Evolutionary conservation across 2,113 vertebrate species (phyloP).

Genomic region (Zapus hudsonius): DNA sequence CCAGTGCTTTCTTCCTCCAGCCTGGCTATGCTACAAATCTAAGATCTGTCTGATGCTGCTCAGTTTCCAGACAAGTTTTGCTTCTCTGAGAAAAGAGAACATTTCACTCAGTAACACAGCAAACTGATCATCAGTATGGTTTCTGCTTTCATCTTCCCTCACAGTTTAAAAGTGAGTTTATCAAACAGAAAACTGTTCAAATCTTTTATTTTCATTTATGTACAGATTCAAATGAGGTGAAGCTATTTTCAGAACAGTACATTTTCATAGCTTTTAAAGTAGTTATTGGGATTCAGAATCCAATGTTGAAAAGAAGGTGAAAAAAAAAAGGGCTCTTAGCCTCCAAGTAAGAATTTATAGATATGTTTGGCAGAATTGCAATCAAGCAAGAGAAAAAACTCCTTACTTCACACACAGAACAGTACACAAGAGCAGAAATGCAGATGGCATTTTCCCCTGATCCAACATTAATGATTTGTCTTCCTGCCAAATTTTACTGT

Average conservation of each 20-base stretch:
- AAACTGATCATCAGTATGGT: conserved; percentile 40
- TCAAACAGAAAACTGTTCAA: conserved; percentile 35
- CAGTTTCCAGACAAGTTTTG: not conserved
- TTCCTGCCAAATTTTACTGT: conserved; percentile 39
- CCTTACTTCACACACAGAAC: conserved; percentile 39
- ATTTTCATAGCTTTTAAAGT: not conserved
- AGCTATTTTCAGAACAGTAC: not conserved
- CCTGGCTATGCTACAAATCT: not conserved
- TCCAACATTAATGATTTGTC: not conserved
- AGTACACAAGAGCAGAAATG: not conserved
- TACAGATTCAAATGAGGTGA: conserved; percentile 21
- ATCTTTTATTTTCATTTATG: conserved; percentile 15
- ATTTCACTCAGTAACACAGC: conserved; percentile 56
- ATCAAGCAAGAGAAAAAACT: not conserved
- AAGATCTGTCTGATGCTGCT: not conserved
- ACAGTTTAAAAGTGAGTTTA: conserved; percentile 66
- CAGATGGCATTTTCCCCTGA: not conserved
- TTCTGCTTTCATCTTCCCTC: conserved; percentile 49
- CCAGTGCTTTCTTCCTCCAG: not conserved
- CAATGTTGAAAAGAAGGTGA: conserved; percentile 50
- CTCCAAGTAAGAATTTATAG: conserved; percentile 44
- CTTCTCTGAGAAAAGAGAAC: conserved; percentile 16
- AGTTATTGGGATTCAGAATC: conserved; percentile 35
- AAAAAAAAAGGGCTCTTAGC: not conserved
- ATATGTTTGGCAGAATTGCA: conserved; percentile 58